Conservation (phyloP, 2,888 invertebrate genomes). For the Thelaira solivaga region DNA sequence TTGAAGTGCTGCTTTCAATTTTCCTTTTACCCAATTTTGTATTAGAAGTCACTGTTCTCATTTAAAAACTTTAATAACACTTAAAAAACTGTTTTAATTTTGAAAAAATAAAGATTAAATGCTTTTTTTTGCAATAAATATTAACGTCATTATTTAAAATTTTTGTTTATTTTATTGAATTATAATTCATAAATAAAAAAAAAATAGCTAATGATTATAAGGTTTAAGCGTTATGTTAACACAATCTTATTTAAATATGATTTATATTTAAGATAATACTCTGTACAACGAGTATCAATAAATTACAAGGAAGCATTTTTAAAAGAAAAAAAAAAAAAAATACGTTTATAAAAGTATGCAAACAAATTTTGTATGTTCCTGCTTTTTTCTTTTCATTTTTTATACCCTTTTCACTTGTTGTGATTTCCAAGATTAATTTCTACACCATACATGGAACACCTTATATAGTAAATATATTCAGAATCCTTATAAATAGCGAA, state of each 20-base stretch:
- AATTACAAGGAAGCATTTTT: not conserved
- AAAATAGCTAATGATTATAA: conserved; percentile 54
- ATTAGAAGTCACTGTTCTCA: not conserved
- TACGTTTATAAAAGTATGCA: no score
- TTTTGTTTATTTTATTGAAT: not conserved
- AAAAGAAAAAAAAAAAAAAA: not conserved
- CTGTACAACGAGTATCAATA: not conserved
- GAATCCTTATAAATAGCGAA: no score
- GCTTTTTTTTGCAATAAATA: not conserved
- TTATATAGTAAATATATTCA: no score
- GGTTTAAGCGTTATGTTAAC: conserved; percentile 61
- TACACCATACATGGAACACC: no score
- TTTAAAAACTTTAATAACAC: not conserved
- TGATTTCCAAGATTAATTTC: no score
- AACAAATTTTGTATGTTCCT: no score
- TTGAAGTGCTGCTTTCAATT: no score
- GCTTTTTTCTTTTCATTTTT: no score
- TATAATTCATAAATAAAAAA: conserved; percentile 43
- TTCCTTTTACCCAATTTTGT: not conserved
- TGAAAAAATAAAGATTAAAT: not conserved
- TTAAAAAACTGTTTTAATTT: not conserved
- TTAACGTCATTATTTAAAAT: not conserved
- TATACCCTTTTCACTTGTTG: no score
- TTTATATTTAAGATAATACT: conserved; percentile 34
- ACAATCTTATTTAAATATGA: conserved; percentile 54